A percentile compares a stretch with the other conserved stretches of the same genome.
These are phyloP conservation scores for Ambastaia sidthimunki DNA, from an alignment of 2,797 vertebrate genomes.

Conservation along the genomic window DNA sequence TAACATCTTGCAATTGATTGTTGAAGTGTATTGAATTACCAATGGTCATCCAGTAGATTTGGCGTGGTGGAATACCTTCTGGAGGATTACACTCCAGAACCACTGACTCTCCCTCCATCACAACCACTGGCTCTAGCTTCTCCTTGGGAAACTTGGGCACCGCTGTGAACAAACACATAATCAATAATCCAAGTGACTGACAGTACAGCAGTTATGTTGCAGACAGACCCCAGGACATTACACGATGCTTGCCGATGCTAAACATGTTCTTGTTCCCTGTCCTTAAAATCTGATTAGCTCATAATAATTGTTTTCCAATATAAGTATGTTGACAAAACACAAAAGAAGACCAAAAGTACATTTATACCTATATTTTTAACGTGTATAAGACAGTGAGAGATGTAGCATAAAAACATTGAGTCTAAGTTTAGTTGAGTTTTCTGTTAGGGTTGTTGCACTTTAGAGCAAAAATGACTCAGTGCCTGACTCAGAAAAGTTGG, in stretches of 20 bases:
- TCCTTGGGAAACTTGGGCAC: slow-evolving; percentile 93
- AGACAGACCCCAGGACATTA: background rate
- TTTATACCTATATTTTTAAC: too few species aligned
- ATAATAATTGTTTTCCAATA: too few species aligned
- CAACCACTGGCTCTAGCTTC: slow-evolving; percentile 77
- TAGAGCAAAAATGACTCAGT: background rate
- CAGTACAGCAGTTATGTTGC: background rate
- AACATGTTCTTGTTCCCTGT: too few species aligned
- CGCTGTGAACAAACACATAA: slow-evolving; percentile 60
- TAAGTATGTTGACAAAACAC: too few species aligned
- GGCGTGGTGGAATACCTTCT: slow-evolving; percentile 81
- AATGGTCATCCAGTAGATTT: slow-evolving; percentile 95
- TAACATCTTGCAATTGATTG: background rate
- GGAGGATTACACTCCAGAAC: slow-evolving; percentile 89
- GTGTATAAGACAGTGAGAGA: background rate
- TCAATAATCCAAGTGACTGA: background rate
- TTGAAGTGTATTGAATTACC: slow-evolving; percentile 60
- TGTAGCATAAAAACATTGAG: background rate
- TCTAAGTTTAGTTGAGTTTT: background rate
- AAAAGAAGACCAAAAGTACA: too few species aligned
- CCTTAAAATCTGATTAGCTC: too few species aligned
- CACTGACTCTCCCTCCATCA: slow-evolving; percentile 86
- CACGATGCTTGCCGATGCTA: too few species aligned
- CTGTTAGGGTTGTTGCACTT: background rate
- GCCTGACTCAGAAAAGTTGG: too few species aligned